Percentiles rank a stretch among this genome's conserved stretches.
These are phyloP conservation scores for Pagetopsis macropterus DNA, from an alignment of 2,797 vertebrate genomes.

Conservation along the genomic window DNA sequence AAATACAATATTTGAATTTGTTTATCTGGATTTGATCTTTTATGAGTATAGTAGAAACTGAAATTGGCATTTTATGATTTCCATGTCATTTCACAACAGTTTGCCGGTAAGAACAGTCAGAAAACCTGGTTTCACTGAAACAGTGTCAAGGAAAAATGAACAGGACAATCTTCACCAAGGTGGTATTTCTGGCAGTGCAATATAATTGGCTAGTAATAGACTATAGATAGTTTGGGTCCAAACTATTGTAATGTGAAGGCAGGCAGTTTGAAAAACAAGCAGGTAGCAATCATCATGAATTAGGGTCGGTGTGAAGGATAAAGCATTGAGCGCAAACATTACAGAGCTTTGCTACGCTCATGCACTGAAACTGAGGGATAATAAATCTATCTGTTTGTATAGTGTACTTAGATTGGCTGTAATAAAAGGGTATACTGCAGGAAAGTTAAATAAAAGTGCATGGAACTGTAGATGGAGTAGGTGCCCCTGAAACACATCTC, in stretches of 20 bases:
- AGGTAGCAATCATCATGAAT: not conserved
- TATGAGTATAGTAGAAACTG: no score
- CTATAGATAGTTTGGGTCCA: not conserved
- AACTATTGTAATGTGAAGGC: not conserved
- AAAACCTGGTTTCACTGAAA: not conserved
- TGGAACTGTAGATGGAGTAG: not conserved
- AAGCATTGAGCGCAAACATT: not conserved
- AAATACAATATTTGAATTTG: no score
- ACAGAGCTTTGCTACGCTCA: not conserved
- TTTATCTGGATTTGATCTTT: no score
- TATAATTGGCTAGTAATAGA: not conserved
- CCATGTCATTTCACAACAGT: not conserved
- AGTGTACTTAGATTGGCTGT: constrained; percentile 2
- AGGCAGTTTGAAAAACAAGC: not conserved
- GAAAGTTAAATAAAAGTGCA: not conserved
- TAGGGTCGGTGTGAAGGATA: not conserved
- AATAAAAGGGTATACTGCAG: constrained; percentile 2
- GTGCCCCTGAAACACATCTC: constrained; percentile 21
- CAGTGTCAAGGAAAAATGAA: not conserved
- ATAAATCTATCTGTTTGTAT: not conserved
- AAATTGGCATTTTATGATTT: not conserved
- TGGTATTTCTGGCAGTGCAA: not conserved
- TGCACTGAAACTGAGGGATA: not conserved
- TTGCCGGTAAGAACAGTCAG: no score
- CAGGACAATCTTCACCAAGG: not conserved